Percentiles rank a stretch among this genome's conserved stretches.
These are phyloP conservation scores for Hypercompe scribonia DNA, from an alignment of 2,888 invertebrate species.

Conservation along the genomic window DNA sequence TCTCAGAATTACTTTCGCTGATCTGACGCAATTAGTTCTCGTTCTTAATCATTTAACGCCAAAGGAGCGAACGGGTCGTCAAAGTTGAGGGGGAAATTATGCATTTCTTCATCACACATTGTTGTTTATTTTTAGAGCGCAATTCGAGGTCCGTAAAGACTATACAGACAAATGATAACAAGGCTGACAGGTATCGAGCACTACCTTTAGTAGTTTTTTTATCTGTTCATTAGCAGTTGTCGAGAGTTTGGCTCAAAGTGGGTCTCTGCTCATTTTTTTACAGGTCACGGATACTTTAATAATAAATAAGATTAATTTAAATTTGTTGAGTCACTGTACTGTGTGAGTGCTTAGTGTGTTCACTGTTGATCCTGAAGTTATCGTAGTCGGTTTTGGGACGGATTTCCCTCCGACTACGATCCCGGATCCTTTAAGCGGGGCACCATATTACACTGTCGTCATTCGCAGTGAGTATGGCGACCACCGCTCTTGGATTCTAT, in stretches of 20 bases:
- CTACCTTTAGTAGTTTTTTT: not conserved
- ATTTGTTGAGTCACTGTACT: too few species aligned
- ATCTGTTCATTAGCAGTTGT: not conserved
- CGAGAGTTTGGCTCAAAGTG: not conserved
- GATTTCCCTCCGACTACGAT: too few species aligned
- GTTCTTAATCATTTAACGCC: constrained; percentile 25
- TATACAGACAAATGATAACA: not conserved
- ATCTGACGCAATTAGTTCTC: constrained; percentile 40
- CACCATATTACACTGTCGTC: too few species aligned
- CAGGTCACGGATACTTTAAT: too few species aligned
- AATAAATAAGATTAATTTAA: too few species aligned
- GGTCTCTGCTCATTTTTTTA: too few species aligned
- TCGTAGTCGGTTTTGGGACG: too few species aligned
- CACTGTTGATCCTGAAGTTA: too few species aligned
- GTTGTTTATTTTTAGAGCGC: not conserved
- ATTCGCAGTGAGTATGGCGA: too few species aligned
- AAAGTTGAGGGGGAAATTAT: not conserved
- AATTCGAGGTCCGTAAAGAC: not conserved
- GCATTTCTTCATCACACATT: not conserved
- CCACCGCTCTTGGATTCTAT: too few species aligned
- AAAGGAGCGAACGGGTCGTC: not conserved
- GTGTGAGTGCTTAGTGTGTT: too few species aligned
- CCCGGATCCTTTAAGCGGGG: too few species aligned
- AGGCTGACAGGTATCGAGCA: not conserved
- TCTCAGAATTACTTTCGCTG: constrained; percentile 48